Conservation (phyloP, 2,888 invertebrate genomes). For the Dynastes maya region DNA sequence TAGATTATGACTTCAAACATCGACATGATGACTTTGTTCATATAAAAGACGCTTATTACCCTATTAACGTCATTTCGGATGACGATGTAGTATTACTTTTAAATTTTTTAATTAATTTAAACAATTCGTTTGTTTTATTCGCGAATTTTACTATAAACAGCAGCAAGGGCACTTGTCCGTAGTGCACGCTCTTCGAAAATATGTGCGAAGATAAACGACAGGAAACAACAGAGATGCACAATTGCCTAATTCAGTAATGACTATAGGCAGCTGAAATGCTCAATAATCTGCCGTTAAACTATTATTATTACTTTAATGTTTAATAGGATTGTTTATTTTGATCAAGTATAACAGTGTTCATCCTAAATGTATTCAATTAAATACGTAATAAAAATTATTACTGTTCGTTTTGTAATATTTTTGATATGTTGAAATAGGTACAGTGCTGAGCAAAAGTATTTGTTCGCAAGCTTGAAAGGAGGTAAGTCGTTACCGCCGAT, state of each 20-base stretch:
- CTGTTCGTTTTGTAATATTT: too few relatives aligned
- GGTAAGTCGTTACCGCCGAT: too few relatives aligned
- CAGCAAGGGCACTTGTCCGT: background rate
- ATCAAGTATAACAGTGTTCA: background rate
- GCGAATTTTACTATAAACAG: conserved; percentile 20
- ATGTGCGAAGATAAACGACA: conserved; percentile 18
- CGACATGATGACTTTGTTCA: conserved; percentile 15
- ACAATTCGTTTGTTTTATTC: background rate
- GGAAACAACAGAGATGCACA: conserved; percentile 42
- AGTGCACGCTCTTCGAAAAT: conserved; percentile 4
- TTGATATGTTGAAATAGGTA: too few relatives aligned
- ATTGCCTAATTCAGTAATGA: conserved; percentile 42
- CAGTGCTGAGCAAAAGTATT: too few relatives aligned
- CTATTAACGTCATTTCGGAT: background rate
- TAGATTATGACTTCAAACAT: conserved; percentile 19
- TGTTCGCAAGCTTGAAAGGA: too few relatives aligned
- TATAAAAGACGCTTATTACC: background rate
- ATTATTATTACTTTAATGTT: background rate
- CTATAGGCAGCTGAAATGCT: conserved; percentile 17
- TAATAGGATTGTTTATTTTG: conserved; percentile 21
- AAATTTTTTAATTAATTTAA: too few relatives aligned
- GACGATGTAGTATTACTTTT: background rate
- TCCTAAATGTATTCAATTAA: background rate
- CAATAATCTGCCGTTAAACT: conserved; percentile 25
- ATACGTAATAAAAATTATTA: background rate